These are phyloP conservation scores for Calephelis nemesis DNA, from an alignment of 1,140 invertebrate genomes.

Conservation along the genomic window DNA sequence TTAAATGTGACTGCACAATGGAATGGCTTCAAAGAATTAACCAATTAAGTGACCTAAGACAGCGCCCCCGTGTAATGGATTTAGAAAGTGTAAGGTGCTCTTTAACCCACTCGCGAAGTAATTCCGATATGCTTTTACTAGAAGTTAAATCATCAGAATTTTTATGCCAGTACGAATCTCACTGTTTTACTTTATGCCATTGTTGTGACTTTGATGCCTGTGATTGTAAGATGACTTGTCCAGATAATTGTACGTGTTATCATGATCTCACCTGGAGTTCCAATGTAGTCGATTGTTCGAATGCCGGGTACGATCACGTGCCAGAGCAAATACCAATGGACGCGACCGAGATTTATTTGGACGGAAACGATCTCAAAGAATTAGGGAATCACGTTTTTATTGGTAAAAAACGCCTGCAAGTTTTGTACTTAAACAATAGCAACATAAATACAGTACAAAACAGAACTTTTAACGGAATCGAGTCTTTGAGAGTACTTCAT, in stretches of 20 bases:
- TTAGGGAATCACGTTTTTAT: conserved; percentile 92
- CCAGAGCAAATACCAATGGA: conserved; percentile 93
- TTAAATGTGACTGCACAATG: conserved; percentile 91
- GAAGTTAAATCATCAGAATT: conserved; percentile 90
- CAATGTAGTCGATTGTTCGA: conserved; percentile 95
- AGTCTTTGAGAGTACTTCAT: conserved; percentile 86
- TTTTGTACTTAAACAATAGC: conserved; percentile 91
- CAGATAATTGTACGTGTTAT: conserved; percentile 92
- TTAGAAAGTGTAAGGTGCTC: conserved; percentile 91
- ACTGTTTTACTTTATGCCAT: conserved; percentile 93
- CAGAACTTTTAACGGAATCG: conserved; percentile 91
- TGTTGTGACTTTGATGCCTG: conserved; percentile 95
- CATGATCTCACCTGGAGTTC: conserved; percentile 94
- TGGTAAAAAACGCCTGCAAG: conserved; percentile 90
- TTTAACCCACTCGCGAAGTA: conserved; percentile 87
- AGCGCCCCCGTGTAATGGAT: conserved; percentile 92
- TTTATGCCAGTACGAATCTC: conserved; percentile 91
- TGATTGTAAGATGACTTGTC: conserved; percentile 95
- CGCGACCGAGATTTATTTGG: conserved; percentile 92
- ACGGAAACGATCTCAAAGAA: conserved; percentile 91
- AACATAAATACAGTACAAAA: conserved; percentile 89
- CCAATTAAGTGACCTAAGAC: conserved; percentile 84
- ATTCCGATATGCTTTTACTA: conserved; percentile 84
- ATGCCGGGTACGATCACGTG: conserved; percentile 84
- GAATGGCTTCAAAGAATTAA: conserved; percentile 91